Percentiles rank a stretch among this genome's conserved stretches.
Evolutionary conservation across 2,113 vertebrate species (phyloP).

Genomic region (Thryonomys swinderianus): DNA sequence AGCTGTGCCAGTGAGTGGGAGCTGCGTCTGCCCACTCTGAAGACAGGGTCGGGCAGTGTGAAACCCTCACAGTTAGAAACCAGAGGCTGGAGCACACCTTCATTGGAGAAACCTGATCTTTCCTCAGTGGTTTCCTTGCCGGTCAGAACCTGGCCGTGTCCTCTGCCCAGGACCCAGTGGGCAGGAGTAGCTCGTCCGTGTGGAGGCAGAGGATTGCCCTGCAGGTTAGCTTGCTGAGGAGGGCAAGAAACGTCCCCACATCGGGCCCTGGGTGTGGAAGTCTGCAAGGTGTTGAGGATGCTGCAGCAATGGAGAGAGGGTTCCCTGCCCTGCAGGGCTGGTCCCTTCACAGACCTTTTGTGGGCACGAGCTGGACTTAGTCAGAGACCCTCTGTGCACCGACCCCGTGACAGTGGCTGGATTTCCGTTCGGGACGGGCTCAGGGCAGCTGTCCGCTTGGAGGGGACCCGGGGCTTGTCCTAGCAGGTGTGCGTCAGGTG

Average conservation of each 20-base stretch:
- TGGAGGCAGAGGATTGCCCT: no score
- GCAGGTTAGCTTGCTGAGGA: background rate
- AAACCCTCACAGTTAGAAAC: background rate
- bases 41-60: background rate
- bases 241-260: background rate
- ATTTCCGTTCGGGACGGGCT: background rate
- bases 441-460: background rate
- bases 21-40: background rate
- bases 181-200: background rate
- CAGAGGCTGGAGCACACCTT: background rate
- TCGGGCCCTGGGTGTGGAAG: background rate
- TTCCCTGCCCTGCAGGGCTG: accelerated
- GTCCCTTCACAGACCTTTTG: background rate
- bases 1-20: background rate
- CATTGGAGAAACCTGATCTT: slow-evolving; percentile 11
- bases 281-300: background rate
- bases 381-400: background rate
- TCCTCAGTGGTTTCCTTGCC: slow-evolving; percentile 1
- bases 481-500: background rate
- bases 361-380: no score
- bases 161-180: background rate
- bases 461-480: background rate
- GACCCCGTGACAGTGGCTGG: background rate
- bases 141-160: background rate
- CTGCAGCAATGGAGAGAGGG: background rate